phyloP scores from a whole-genome alignment of 2,797 vertebrate genomes.

The Chloroceryle inda region DNA sequence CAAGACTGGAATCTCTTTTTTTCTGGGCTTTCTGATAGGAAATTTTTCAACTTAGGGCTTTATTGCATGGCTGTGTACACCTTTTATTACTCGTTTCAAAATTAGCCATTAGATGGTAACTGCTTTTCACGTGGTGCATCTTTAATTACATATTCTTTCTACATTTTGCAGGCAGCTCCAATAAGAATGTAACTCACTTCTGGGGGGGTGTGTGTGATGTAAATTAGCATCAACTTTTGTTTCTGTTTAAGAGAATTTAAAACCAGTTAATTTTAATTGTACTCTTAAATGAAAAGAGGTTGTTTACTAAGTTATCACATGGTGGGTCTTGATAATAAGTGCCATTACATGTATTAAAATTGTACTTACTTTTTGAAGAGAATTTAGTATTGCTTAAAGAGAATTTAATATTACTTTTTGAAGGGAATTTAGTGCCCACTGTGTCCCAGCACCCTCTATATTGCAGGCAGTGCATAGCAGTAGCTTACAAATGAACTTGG shows the following conservation, averaged over 20 bases:
- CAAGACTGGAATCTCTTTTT: background rate
- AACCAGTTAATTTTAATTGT: background rate
- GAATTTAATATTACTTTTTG: too few relatives aligned
- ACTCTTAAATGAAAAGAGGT: background rate
- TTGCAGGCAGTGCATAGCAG: fast-evolving
- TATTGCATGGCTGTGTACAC: background rate
- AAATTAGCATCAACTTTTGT: background rate
- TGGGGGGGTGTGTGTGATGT: background rate
- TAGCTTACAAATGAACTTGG: background rate
- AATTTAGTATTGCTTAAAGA: background rate
- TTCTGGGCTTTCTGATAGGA: background rate
- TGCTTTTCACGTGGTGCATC: background rate
- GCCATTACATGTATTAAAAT: background rate
- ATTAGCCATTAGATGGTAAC: background rate
- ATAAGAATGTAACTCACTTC: background rate
- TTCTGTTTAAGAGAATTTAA: background rate
- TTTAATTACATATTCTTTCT: background rate
- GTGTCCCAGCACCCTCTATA: background rate
- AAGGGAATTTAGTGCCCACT: background rate
- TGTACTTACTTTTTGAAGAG: background rate
- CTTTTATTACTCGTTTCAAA: background rate
- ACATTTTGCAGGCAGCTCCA: background rate
- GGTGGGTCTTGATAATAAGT: background rate
- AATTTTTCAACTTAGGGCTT: background rate
- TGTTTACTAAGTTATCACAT: background rate